These are phyloP conservation scores for Drosophila funebris DNA, from an alignment of 1,140 invertebrate genomes.

Conservation along the genomic window DNA sequence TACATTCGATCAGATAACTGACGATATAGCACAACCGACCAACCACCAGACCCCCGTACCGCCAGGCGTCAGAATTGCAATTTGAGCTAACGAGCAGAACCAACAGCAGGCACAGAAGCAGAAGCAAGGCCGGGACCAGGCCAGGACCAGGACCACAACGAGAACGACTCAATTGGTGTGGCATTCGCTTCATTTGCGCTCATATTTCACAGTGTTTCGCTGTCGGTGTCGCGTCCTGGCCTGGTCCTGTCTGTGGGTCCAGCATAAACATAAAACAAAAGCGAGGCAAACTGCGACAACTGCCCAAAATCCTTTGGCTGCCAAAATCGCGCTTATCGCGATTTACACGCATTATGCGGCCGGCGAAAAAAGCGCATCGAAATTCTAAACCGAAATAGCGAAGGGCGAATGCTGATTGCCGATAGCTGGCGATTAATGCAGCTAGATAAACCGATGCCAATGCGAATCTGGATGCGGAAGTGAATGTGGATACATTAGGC, in stretches of 20 bases:
- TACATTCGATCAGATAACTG: constrained; percentile 81
- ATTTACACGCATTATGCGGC: constrained; percentile 75
- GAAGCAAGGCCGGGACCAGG: neutral
- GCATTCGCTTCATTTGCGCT: constrained; percentile 72
- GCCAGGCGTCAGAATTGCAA: constrained; percentile 65
- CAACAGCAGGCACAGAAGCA: constrained; percentile 4
- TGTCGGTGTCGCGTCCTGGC: neutral
- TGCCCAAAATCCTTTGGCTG: constrained; percentile 65
- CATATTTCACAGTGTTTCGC: constrained; percentile 67
- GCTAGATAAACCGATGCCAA: constrained; percentile 46
- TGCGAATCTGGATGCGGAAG: constrained; percentile 7
- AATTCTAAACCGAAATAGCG: constrained; percentile 70
- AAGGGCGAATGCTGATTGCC: constrained; percentile 4
- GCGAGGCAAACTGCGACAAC: constrained; percentile 42
- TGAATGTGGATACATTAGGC: neutral
- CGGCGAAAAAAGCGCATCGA: constrained; percentile 69
- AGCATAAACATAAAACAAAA: constrained; percentile 67
- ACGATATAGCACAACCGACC: constrained; percentile 30
- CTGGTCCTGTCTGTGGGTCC: constrained; percentile 35
- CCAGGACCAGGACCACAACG: constrained; percentile 6
- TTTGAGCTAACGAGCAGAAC: constrained; percentile 65
- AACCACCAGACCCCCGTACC: constrained; percentile 27
- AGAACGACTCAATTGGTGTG: constrained; percentile 48
- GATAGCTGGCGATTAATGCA: constrained; percentile 65
- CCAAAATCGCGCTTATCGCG: constrained; percentile 71